Evolutionary conservation across 37 sponge, comb jelly and placozoan species (phyloP).

Genomic region (Cliona cf. orientalis): DNA sequence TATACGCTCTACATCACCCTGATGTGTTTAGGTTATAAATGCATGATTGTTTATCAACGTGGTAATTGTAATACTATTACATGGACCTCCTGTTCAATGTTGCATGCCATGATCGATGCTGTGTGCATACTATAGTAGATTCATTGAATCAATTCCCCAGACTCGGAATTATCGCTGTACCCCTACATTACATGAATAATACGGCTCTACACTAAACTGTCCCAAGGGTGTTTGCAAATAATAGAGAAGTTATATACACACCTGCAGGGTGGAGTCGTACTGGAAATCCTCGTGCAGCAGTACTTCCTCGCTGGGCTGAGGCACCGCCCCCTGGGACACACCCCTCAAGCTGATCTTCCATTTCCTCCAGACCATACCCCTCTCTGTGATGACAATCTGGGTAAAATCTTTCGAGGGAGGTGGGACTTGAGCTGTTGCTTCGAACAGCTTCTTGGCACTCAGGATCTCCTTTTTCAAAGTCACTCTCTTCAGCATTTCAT

Average conservation of each 20-base stretch:
- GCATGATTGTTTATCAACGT: too few relatives aligned
- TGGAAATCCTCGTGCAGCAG: constrained; percentile 63
- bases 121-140: too few relatives aligned
- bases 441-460: constrained; percentile 68
- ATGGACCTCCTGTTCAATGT: too few relatives aligned
- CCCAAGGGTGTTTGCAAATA: background rate
- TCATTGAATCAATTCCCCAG: too few relatives aligned
- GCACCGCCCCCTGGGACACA: constrained; percentile 36
- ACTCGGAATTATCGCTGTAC: too few relatives aligned
- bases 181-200: too few relatives aligned
- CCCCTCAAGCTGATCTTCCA: constrained; percentile 83
- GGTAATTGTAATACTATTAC: too few relatives aligned
- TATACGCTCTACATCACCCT: constrained; percentile 59
- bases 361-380: constrained; percentile 86
- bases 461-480: constrained; percentile 27
- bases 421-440: constrained; percentile 74
- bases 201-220: too few relatives aligned
- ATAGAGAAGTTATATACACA: background rate
- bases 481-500: constrained; percentile 26
- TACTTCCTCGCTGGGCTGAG: constrained; percentile 54
- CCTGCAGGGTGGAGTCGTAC: constrained; percentile 42
- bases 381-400: constrained; percentile 86
- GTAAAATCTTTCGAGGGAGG: constrained; percentile 94
- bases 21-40: background rate
- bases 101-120: too few relatives aligned